Evolutionary conservation across 2,113 vertebrate genomes (phyloP).

Genomic region (Ophiodon elongatus): DNA sequence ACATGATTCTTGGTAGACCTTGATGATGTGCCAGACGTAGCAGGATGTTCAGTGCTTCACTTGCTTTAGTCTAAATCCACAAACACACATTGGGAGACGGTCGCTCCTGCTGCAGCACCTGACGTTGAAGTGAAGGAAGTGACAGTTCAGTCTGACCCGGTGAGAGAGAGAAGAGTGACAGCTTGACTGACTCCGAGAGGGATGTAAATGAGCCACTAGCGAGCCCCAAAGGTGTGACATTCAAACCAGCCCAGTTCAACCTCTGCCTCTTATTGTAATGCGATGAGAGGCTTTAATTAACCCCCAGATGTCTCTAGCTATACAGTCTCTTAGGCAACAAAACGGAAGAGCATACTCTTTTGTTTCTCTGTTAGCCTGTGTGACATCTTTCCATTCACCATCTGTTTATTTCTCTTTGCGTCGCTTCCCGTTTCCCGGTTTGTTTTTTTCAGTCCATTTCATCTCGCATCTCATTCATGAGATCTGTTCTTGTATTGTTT

Average conservation of each 20-base stretch:
- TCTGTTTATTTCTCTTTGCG: slow-evolving; percentile 4
- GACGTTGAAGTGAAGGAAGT: slow-evolving; percentile 38
- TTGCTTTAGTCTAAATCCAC: not conserved
- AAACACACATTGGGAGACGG: not conserved
- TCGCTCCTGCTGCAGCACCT: slow-evolving; percentile 12
- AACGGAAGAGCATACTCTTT: slow-evolving; percentile 13
- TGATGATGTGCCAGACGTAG: not conserved
- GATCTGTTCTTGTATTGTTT: not conserved
- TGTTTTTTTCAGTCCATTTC: not conserved
- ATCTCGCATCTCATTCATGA: slow-evolving; percentile 35
- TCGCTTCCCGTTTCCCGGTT: not conserved
- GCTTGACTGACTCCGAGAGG: slow-evolving; percentile 46
- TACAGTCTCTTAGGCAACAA: slow-evolving; percentile 23
- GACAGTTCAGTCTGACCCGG: slow-evolving; percentile 23
- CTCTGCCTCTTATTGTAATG: slow-evolving; percentile 39
- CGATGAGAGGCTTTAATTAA: slow-evolving; percentile 70
- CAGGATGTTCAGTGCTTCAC: not conserved
- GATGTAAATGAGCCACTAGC: slow-evolving; percentile 50
- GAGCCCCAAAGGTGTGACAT: slow-evolving; percentile 19
- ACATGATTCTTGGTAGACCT: not conserved
- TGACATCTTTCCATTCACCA: not conserved
- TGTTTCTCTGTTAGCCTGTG: slow-evolving; percentile 2
- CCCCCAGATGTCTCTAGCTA: slow-evolving; percentile 40
- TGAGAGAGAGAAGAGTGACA: slow-evolving; percentile 44
- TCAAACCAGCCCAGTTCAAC: slow-evolving; percentile 43